These are phyloP conservation scores for Philaenus spumarius DNA, from an alignment of 1,140 invertebrate species.

Conservation along the genomic window DNA sequence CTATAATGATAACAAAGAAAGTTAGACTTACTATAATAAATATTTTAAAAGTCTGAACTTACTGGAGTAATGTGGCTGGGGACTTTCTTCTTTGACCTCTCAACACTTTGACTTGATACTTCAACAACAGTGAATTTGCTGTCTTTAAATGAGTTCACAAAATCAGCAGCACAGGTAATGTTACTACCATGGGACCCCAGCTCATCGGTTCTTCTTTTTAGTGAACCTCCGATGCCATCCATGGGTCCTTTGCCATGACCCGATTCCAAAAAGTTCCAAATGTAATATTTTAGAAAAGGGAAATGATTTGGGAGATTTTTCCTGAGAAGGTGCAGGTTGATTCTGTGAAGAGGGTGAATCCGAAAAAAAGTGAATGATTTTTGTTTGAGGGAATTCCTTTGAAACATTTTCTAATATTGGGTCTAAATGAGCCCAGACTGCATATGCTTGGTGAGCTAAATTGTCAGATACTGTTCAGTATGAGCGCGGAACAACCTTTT, in stretches of 20 bases:
- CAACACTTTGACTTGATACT: not conserved
- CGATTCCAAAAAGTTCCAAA: constrained; percentile 38
- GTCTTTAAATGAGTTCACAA: not conserved
- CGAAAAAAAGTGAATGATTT: not conserved
- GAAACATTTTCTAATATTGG: constrained; percentile 10
- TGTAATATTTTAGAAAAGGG: constrained; percentile 19
- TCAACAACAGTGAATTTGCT: not conserved
- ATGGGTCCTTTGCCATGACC: constrained; percentile 41
- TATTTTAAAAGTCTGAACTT: no score
- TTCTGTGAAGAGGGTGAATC: not conserved
- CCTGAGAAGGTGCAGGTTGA: not conserved
- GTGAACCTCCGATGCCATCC: constrained; percentile 37
- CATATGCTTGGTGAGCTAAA: constrained; percentile 4
- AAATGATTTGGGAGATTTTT: constrained; percentile 6
- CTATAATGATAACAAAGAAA: no score
- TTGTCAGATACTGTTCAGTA: constrained; percentile 8
- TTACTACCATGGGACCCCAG: constrained; percentile 30
- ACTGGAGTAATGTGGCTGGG: not conserved
- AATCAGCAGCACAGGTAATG: constrained; percentile 12
- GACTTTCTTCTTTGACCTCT: not conserved
- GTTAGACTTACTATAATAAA: no score
- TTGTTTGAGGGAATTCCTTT: not conserved
- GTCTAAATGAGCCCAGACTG: constrained; percentile 11
- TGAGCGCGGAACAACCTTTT: not conserved
- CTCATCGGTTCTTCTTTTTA: constrained; percentile 37